A percentile compares a stretch with the other conserved stretches of the same genome.
Evolutionary conservation across 2,797 vertebrate species (phyloP).

Genomic region (Gymnothorax javanicus): DNA sequence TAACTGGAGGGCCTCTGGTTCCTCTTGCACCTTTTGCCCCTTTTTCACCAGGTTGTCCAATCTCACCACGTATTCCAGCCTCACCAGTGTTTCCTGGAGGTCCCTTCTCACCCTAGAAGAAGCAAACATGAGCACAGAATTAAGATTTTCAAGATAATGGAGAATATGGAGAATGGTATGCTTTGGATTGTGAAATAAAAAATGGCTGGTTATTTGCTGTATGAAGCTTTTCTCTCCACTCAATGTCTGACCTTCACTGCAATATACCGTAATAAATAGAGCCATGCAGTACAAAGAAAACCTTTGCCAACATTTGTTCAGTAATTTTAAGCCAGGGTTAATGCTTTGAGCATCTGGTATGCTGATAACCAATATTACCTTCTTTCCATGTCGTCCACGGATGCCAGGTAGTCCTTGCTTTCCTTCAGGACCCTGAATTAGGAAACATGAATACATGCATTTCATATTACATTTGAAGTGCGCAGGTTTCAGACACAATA

Average conservation of each 20-base stretch:
- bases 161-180: too few relatives aligned
- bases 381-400: constrained; percentile 88
- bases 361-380: constrained; percentile 70
- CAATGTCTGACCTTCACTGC: not conserved
- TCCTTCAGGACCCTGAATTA: constrained; percentile 86
- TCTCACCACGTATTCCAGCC: constrained; percentile 75
- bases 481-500: not conserved
- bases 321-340: not conserved
- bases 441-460: constrained; percentile 32
- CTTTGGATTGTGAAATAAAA: not conserved
- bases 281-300: not conserved
- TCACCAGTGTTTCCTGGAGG: constrained; percentile 81
- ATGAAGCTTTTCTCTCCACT: not conserved
- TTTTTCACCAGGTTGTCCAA: constrained; percentile 76
- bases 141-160: not conserved
- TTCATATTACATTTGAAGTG: not conserved
- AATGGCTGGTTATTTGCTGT: not conserved
- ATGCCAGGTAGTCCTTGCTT: constrained; percentile 81
- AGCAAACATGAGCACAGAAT: not conserved
- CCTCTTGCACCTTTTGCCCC: constrained; percentile 92
- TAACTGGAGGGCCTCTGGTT: constrained; percentile 84
- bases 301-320: not conserved
- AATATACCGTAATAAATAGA: not conserved
- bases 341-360: not conserved
- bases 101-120: constrained; percentile 85